Conservation (phyloP, 2,113 vertebrate species). For the human (Homo sapiens) region DNA sequence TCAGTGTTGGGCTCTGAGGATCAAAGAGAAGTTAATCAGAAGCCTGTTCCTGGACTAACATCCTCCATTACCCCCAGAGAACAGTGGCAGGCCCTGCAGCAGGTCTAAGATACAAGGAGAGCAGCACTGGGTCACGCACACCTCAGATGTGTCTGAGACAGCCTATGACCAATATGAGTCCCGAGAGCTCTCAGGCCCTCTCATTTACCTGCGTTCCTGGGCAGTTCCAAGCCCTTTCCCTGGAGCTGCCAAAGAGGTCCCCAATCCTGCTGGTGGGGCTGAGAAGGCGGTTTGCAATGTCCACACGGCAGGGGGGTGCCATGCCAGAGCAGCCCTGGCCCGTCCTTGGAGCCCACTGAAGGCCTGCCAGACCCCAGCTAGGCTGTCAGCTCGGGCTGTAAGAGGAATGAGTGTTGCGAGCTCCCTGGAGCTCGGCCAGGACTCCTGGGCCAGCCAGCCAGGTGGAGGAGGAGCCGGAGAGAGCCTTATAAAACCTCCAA, state of each 20-base stretch:
- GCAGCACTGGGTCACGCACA: neutral
- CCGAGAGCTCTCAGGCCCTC: neutral
- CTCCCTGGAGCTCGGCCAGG: constrained; percentile 53
- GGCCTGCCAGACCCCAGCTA: neutral
- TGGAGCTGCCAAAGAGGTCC: neutral
- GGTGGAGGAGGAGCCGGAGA: constrained; percentile 55
- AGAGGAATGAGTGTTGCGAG: neutral
- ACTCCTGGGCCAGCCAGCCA: neutral
- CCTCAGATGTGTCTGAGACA: neutral
- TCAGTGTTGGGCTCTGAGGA: neutral
- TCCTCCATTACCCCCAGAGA: neutral
- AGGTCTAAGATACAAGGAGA: neutral
- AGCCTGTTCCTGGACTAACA: neutral
- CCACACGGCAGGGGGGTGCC: neutral
- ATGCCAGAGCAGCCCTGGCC: neutral
- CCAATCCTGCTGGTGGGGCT: neutral
- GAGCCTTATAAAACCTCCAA: constrained; percentile 8
- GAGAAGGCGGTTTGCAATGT: neutral
- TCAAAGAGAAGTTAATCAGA: constrained; percentile 4
- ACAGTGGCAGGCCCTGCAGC: neutral
- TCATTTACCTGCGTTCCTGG: constrained; percentile 32
- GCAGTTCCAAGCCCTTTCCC: neutral
- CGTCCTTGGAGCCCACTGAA: neutral
- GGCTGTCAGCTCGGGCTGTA: neutral
- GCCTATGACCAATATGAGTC: neutral